phyloP scores from a whole-genome alignment of 2,113 vertebrate species.

The Nerophis lumbriciformis region DNA sequence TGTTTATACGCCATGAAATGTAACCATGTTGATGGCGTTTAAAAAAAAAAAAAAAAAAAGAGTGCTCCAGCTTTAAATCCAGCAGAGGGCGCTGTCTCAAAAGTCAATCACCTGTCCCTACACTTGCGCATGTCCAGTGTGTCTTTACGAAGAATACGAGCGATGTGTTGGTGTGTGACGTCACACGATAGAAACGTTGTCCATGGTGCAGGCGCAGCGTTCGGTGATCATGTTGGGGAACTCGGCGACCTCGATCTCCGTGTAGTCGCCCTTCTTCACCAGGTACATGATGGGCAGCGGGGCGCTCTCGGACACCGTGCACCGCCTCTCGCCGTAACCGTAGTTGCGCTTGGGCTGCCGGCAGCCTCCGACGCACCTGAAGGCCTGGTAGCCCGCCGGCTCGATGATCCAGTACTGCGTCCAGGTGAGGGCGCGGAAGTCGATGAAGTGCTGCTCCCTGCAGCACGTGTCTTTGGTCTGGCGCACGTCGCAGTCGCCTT shows the following conservation, averaged over 20 bases:
- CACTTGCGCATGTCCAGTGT: no score
- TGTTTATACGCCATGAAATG: conserved; percentile 43
- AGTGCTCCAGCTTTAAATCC: no score
- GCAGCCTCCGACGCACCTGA: conserved; percentile 74
- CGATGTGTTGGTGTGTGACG: no score
- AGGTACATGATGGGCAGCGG: conserved; percentile 87
- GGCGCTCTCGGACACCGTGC: conserved; percentile 72
- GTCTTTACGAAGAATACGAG: no score
- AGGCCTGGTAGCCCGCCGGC: conserved; percentile 79
- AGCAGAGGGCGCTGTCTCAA: no score
- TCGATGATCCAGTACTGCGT: conserved; percentile 84
- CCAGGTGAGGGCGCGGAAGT: conserved; percentile 80
- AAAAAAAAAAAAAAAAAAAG: no score
- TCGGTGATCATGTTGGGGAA: conserved; percentile 85
- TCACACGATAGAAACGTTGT: conserved; percentile 76
- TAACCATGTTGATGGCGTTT: not conserved
- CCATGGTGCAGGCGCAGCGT: conserved; percentile 76
- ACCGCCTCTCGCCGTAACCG: conserved; percentile 72
- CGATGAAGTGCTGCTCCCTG: conserved; percentile 77
- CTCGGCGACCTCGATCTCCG: conserved; percentile 84
- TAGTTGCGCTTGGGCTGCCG: conserved; percentile 69
- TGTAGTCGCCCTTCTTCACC: conserved; percentile 82
- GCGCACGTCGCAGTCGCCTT: conserved; percentile 75
- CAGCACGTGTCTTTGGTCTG: conserved; percentile 70
- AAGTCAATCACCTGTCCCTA: no score